A percentile compares a stretch with the other conserved stretches of the same genome.
Conservation (phyloP, 2,113 vertebrate genomes). For the Solea solea region DNA sequence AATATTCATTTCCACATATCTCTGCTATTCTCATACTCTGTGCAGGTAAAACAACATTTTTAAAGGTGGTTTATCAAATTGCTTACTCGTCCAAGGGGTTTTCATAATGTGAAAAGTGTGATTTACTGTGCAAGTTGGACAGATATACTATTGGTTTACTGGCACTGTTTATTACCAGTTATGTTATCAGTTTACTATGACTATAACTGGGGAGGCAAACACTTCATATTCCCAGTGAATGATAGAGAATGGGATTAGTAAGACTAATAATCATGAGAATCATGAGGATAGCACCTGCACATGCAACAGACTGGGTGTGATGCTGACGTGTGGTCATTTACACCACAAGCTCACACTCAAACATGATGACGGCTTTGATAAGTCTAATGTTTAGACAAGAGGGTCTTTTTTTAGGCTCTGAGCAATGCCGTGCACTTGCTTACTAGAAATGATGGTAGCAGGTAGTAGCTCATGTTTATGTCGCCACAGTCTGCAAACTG, state of each 20-base stretch:
- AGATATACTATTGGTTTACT: not conserved
- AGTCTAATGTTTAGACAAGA: not conserved
- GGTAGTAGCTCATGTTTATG: not conserved
- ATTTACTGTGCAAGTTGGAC: not conserved
- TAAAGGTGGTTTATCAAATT: slow-evolving; percentile 4
- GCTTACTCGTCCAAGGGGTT: too few relatives aligned
- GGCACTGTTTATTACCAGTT: not conserved
- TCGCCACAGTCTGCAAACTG: not conserved
- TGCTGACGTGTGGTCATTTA: not conserved
- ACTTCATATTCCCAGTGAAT: not conserved
- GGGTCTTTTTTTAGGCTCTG: slow-evolving; percentile 30
- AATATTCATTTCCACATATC: slow-evolving; percentile 53
- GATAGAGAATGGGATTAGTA: not conserved
- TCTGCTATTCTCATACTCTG: not conserved
- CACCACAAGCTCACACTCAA: slow-evolving; percentile 9
- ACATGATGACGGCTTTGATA: not conserved
- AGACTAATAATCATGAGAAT: too few relatives aligned
- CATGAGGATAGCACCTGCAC: too few relatives aligned
- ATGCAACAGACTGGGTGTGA: too few relatives aligned
- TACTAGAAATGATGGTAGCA: not conserved
- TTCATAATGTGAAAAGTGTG: not conserved
- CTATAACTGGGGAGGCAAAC: not conserved
- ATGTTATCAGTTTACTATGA: too few relatives aligned
- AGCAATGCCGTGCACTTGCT: slow-evolving; percentile 7
- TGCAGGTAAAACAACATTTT: slow-evolving; percentile 21